Evolutionary conservation across 2,113 vertebrate genomes (phyloP).

Genomic region (Speoplatyrhinus poulsoni): DNA sequence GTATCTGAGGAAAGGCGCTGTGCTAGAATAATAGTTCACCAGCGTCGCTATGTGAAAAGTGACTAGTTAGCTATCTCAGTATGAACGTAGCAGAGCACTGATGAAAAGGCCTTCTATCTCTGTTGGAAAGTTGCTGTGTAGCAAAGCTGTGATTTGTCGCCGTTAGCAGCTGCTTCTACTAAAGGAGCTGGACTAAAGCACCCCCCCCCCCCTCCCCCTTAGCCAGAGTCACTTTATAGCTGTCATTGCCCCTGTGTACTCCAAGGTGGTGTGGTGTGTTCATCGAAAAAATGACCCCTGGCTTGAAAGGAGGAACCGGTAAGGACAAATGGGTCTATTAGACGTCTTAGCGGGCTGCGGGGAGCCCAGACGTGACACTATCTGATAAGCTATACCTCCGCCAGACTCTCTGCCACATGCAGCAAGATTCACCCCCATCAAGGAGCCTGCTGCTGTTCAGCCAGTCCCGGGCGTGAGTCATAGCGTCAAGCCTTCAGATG

Average conservation of each 20-base stretch:
- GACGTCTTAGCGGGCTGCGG: constrained; percentile 43
- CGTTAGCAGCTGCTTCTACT: constrained; percentile 61
- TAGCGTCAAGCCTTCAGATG: constrained; percentile 61
- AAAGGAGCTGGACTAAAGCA: constrained; percentile 61
- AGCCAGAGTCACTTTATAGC: constrained; percentile 63
- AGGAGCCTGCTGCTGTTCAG: constrained; percentile 49
- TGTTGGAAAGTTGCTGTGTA: constrained; percentile 54
- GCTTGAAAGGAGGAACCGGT: constrained; percentile 38
- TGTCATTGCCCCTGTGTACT: constrained; percentile 62
- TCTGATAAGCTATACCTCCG: constrained; percentile 46
- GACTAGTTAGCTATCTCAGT: neutral
- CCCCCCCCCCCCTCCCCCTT: constrained; percentile 58
- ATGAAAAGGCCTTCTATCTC: constrained; percentile 58
- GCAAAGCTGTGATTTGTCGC: constrained; percentile 64
- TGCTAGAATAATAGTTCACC: constrained; percentile 44
- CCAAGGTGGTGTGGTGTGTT: constrained; percentile 32
- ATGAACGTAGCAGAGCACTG: constrained; percentile 18
- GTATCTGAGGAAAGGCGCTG: constrained; percentile 16
- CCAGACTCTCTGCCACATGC: constrained; percentile 37
- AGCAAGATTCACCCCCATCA: constrained; percentile 37
- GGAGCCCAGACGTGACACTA: constrained; percentile 25
- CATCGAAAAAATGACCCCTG: constrained; percentile 55
- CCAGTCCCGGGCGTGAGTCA: constrained; percentile 58
- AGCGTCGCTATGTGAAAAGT: constrained; percentile 11
- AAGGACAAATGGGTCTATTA: constrained; percentile 54